phyloP scores from a whole-genome alignment of 1,140 invertebrate species.

The Stegodyphus dumicola region DNA sequence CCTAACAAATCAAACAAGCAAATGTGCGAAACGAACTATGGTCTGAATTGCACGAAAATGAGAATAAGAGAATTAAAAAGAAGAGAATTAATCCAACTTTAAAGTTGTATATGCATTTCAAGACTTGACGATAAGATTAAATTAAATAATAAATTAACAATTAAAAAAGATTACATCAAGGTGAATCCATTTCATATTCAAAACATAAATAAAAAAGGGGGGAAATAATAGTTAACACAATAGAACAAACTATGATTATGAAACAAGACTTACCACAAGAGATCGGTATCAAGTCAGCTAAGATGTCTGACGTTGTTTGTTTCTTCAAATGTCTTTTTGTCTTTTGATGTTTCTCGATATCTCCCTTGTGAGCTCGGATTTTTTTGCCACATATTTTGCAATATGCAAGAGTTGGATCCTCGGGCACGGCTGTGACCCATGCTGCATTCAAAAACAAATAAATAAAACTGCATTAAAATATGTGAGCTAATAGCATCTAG shows the following conservation, averaged over 20 bases:
- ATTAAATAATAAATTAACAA: too few relatives aligned
- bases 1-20: too few relatives aligned
- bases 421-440: constrained; percentile 54
- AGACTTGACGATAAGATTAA: too few relatives aligned
- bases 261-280: constrained; percentile 49
- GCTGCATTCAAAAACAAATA: background rate
- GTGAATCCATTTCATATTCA: too few relatives aligned
- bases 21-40: too few relatives aligned
- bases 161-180: too few relatives aligned
- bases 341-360: constrained; percentile 60
- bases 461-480: too few relatives aligned
- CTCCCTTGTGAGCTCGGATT: constrained; percentile 57
- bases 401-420: constrained; percentile 59
- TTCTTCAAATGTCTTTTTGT: constrained; percentile 58
- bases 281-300: constrained; percentile 57
- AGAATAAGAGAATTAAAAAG: too few relatives aligned
- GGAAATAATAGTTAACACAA: background rate
- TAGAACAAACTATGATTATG: background rate
- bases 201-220: background rate
- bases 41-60: too few relatives aligned
- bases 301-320: constrained; percentile 56
- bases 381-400: constrained; percentile 60
- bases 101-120: too few relatives aligned
- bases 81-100: too few relatives aligned
- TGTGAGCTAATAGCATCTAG: too few relatives aligned